phyloP scores from a whole-genome alignment of 2,888 invertebrate species.

The Drosophila rellima region DNA sequence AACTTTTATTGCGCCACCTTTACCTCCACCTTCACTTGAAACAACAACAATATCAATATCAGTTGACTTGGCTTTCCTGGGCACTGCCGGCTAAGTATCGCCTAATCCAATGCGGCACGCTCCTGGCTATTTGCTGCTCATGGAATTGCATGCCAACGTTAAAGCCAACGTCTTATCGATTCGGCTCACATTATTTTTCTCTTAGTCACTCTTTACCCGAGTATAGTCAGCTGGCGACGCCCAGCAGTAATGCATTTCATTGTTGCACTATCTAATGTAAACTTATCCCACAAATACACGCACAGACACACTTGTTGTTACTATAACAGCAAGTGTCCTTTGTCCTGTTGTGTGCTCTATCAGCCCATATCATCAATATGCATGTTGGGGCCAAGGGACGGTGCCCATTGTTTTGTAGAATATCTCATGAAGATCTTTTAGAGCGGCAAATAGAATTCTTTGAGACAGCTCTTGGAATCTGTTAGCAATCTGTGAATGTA shows the following conservation, averaged over 20 bases:
- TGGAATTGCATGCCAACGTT: conserved; percentile 44
- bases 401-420: conserved; percentile 18
- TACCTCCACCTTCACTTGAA: conserved; percentile 31
- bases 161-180: conserved; percentile 61
- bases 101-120: conserved; percentile 43
- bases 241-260: conserved; percentile 48
- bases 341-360: conserved; percentile 41
- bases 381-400: conserved; percentile 25
- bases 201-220: conserved; percentile 52
- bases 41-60: not conserved
- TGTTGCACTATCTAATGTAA: conserved; percentile 56
- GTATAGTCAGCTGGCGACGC: conserved; percentile 68
- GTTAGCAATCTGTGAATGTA: no score
- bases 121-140: conserved; percentile 22
- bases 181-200: conserved; percentile 46
- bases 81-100: conserved; percentile 60
- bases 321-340: conserved; percentile 51
- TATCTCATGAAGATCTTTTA: conserved; percentile 4
- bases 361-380: conserved; percentile 44
- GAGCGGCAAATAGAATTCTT: not conserved
- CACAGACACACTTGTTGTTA: conserved; percentile 57
- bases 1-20: conserved; percentile 71
- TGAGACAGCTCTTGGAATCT: conserved; percentile 1
- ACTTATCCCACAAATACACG: conserved; percentile 24
- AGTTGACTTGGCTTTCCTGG: conserved; percentile 31